A percentile compares a stretch with the other conserved stretches of the same genome.
Evolutionary conservation across 2,113 vertebrate species (phyloP).

Genomic region (Vicugna pacos): DNA sequence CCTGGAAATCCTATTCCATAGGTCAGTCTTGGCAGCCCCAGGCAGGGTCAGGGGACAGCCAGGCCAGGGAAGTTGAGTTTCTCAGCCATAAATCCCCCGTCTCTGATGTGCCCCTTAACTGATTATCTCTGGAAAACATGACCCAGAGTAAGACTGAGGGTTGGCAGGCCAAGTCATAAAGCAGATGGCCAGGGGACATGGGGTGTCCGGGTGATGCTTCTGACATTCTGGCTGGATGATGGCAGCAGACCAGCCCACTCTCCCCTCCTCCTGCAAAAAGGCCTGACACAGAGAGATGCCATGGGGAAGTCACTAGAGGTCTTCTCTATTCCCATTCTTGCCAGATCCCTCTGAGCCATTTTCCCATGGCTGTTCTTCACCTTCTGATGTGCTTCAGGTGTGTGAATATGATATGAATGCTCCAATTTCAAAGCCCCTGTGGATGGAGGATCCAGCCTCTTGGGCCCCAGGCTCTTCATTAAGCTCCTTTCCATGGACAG

Average conservation of each 20-base stretch:
- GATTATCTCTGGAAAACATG: constrained; percentile 86
- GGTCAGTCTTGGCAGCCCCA: constrained; percentile 52
- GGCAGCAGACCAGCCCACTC: neutral
- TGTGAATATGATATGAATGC: constrained; percentile 52
- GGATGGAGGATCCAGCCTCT: constrained; percentile 29
- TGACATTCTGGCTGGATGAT: constrained; percentile 77
- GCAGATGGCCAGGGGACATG: constrained; percentile 66
- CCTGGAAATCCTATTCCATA: neutral
- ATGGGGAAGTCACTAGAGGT: constrained; percentile 51
- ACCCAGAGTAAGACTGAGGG: constrained; percentile 81
- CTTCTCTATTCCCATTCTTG: constrained; percentile 62
- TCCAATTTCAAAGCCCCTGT: constrained; percentile 76
- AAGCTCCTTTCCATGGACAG: constrained; percentile 49
- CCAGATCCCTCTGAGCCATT: neutral
- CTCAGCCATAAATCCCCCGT: constrained; percentile 84
- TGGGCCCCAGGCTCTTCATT: neutral
- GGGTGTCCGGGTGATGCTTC: constrained; percentile 77
- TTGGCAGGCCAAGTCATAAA: constrained; percentile 81
- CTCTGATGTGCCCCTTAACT: constrained; percentile 78
- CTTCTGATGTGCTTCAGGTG: constrained; percentile 66
- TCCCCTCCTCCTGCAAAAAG: constrained; percentile 49
- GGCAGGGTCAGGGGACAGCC: constrained; percentile 79
- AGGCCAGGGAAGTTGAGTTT: constrained; percentile 80
- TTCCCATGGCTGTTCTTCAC: neutral
- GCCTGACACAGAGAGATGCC: constrained; percentile 39